Conservation (phyloP, 1,140 invertebrate species). For the Rhagoletis pomonella region DNA sequence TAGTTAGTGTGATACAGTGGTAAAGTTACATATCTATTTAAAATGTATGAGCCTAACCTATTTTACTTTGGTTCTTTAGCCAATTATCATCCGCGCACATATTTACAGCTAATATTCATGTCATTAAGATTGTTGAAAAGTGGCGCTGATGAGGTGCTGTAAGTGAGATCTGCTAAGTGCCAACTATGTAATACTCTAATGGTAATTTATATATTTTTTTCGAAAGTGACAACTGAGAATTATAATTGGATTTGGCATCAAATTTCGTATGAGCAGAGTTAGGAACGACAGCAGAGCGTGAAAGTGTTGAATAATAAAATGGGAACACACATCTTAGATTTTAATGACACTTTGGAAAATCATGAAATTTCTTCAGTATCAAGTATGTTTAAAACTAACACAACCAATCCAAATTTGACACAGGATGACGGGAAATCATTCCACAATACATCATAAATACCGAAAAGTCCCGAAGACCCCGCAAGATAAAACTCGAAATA, state of each 20-base stretch:
- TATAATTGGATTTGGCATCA: not conserved
- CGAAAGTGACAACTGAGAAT: not conserved
- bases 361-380: no score
- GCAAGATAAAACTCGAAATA: no score
- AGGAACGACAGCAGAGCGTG: not conserved
- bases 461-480: no score
- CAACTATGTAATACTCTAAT: not conserved
- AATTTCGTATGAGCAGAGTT: not conserved
- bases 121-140: not conserved
- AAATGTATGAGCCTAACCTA: not conserved
- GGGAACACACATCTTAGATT: no score
- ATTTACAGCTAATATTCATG: constrained; percentile 36
- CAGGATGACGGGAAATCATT: no score
- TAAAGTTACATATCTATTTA: not conserved
- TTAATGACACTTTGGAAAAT: no score
- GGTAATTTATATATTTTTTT: constrained; percentile 27
- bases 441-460: no score
- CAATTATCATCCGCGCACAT: not conserved
- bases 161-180: not conserved
- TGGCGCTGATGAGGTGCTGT: not conserved
- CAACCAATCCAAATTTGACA: no score
- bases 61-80: not conserved
- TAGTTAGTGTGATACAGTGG: not conserved
- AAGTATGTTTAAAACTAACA: no score
- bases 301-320: not conserved